phyloP scores from a whole-genome alignment of 2,888 invertebrate genomes.

The Sympetrum striolatum region DNA sequence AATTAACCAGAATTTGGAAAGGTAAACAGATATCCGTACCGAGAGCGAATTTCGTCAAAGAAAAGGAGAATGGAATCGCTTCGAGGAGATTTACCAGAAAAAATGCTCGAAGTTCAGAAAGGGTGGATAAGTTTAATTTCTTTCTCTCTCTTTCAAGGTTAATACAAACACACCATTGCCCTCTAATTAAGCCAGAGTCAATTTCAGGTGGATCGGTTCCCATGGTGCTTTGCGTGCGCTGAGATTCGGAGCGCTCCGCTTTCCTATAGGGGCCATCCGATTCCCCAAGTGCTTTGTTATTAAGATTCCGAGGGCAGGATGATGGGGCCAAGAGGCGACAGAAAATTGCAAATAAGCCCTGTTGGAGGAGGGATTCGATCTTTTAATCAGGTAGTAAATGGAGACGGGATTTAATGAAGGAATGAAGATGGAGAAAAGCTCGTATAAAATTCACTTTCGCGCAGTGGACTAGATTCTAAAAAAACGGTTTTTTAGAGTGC shows the following conservation, averaged over 20 bases:
- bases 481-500: too few species aligned
- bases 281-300: neutral
- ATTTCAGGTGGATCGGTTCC: neutral
- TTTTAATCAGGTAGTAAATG: too few species aligned
- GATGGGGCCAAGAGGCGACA: too few species aligned
- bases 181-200: neutral
- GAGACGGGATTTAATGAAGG: too few species aligned
- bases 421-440: too few species aligned
- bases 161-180: neutral
- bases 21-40: too few species aligned
- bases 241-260: neutral
- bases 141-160: neutral
- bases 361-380: too few species aligned
- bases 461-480: too few species aligned
- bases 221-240: too few species aligned
- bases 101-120: neutral
- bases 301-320: neutral
- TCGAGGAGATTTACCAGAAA: neutral
- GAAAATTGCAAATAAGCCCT: too few species aligned
- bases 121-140: neutral
- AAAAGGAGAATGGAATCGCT: neutral
- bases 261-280: neutral
- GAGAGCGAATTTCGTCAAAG: neutral
- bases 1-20: too few species aligned
- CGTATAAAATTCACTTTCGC: too few species aligned